phyloP scores from a whole-genome alignment of 2,797 vertebrate genomes.

The Anniella stebbinsi region DNA sequence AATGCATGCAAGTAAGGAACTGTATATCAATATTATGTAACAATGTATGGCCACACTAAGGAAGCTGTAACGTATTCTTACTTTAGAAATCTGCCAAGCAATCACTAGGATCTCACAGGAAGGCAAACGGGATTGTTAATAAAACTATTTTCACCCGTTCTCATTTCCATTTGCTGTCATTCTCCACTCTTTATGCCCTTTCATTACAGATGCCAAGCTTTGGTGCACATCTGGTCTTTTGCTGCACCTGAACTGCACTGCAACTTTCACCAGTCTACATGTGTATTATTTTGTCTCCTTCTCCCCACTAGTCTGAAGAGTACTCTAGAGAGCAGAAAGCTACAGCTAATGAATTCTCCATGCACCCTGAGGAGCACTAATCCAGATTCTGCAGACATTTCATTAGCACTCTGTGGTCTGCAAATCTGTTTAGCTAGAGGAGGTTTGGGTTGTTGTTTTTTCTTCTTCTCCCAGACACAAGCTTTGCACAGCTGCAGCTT shows the following conservation, averaged over 20 bases:
- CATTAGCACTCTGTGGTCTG: conserved; percentile 22
- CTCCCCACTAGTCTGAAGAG: neutral
- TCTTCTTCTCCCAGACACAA: neutral
- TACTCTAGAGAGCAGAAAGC: neutral
- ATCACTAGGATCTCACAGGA: conserved; percentile 6
- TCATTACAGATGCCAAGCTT: neutral
- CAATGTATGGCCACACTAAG: neutral
- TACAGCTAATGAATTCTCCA: conserved; percentile 33
- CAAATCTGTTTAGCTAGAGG: conserved; percentile 30
- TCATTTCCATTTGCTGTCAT: neutral
- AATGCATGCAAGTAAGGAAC: neutral
- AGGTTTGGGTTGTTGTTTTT: neutral
- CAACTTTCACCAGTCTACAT: neutral
- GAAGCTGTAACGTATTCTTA: neutral
- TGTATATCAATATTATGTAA: neutral
- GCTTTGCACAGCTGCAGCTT: neutral
- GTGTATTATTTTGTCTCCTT: conserved; percentile 3
- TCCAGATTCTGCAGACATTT: conserved; percentile 16
- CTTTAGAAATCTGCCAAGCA: neutral
- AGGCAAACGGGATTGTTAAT: neutral
- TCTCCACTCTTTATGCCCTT: neutral
- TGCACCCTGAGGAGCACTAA: conserved; percentile 9
- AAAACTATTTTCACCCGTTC: neutral
- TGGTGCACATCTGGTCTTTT: neutral
- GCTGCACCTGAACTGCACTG: neutral